Evolutionary conservation across 1,140 invertebrate species (phyloP).

Genomic region (Neotoxoptera formosana): DNA sequence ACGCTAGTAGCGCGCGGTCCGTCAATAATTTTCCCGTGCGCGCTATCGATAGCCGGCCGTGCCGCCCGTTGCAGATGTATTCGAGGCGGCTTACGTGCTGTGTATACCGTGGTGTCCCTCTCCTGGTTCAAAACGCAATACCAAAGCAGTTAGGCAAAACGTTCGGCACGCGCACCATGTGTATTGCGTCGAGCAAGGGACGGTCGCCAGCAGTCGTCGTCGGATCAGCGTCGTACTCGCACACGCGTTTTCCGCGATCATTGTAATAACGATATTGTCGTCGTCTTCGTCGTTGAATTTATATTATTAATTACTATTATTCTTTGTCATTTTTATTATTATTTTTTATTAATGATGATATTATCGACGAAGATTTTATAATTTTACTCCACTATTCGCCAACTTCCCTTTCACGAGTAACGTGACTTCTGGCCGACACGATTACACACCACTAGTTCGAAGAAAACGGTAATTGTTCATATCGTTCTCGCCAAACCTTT

Average conservation of each 20-base stretch:
- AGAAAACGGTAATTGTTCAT: background rate
- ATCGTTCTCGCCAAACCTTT: background rate
- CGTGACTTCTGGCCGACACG: background rate
- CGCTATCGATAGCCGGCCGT: background rate
- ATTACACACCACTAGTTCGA: background rate
- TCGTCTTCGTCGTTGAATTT: background rate
- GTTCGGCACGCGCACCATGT: conserved; percentile 39
- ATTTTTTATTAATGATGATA: background rate
- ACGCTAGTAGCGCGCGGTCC: background rate
- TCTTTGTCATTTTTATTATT: background rate
- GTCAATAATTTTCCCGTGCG: background rate
- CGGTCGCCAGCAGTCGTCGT: background rate
- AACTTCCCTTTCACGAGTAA: too few relatives aligned
- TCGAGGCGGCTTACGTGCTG: background rate
- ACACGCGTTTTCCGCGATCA: background rate
- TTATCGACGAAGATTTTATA: background rate
- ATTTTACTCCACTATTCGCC: background rate
- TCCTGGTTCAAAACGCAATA: background rate
- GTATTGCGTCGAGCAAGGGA: background rate
- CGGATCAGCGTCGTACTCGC: background rate
- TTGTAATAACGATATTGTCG: background rate
- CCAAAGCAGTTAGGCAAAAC: conserved; percentile 45
- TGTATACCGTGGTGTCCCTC: conserved; percentile 1
- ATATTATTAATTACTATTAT: background rate
- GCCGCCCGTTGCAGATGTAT: conserved; percentile 9